Conservation (phyloP, 2,113 vertebrate genomes). For the Crotalus helleri region DNA sequence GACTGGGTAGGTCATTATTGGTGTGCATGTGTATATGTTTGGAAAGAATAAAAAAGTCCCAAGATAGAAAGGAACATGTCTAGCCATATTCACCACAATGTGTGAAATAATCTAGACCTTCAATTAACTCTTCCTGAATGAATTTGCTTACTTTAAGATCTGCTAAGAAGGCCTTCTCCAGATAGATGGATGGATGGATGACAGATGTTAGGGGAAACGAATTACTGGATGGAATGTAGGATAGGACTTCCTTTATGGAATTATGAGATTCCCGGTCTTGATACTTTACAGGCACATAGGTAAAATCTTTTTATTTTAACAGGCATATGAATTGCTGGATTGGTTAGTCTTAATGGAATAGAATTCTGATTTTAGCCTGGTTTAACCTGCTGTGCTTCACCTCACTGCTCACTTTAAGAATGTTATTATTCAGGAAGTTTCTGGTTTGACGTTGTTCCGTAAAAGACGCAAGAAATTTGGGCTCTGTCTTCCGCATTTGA, state of each 20-base stretch:
- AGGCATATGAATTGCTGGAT: background rate
- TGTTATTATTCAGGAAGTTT: background rate
- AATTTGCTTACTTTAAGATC: background rate
- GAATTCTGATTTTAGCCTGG: background rate
- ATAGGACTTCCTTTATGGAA: background rate
- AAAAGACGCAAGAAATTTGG: too few relatives aligned
- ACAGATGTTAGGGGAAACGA: background rate
- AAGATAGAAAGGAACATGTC: background rate
- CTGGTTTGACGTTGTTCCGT: too few relatives aligned
- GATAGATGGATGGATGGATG: background rate
- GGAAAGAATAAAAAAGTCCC: background rate
- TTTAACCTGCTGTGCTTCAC: background rate
- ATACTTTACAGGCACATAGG: background rate
- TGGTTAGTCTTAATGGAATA: background rate
- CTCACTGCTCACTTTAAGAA: background rate
- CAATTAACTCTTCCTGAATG: background rate
- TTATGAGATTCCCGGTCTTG: background rate
- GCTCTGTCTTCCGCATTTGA: too few relatives aligned
- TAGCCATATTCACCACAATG: background rate
- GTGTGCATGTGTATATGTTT: background rate
- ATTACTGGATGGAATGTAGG: background rate
- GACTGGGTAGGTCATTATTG: background rate
- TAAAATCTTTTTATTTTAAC: background rate
- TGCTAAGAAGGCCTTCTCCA: background rate
- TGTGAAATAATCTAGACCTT: background rate